These are phyloP conservation scores for Aurelia aurita complex sp. Pacific DNA, from an alignment of 30 jellyfish, hydroid and myxozoan species.

Conservation along the genomic window DNA sequence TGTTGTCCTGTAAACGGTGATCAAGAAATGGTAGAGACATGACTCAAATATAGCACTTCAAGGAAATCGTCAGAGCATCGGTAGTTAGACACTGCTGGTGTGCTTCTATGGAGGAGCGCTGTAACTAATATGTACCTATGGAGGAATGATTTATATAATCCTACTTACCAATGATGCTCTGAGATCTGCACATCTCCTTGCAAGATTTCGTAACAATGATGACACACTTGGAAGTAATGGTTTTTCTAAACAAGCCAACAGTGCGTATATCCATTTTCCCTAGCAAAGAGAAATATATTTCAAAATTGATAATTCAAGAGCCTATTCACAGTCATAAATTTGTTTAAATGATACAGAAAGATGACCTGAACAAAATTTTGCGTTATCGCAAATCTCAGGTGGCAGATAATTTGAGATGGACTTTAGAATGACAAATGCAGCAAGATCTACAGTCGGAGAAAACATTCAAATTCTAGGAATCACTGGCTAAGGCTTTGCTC, in stretches of 20 bases:
- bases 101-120: too few relatives aligned
- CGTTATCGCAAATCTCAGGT: too few relatives aligned
- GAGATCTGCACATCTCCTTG: slow-evolving; percentile 67
- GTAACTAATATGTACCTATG: too few relatives aligned
- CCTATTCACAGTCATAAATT: neutral
- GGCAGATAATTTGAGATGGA: too few relatives aligned
- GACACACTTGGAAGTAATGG: slow-evolving; percentile 60
- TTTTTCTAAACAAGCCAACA: slow-evolving; percentile 64
- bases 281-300: neutral
- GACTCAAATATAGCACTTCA: neutral
- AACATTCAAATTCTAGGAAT: too few relatives aligned
- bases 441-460: too few relatives aligned
- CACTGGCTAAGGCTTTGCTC: too few relatives aligned
- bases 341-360: neutral
- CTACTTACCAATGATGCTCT: slow-evolving; percentile 55
- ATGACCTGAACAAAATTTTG: neutral
- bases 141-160: too few relatives aligned
- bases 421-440: too few relatives aligned
- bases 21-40: neutral
- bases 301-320: neutral
- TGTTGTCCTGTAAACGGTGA: slow-evolving; percentile 7
- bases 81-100: too few relatives aligned
- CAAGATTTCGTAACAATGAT: slow-evolving; percentile 56
- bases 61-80: neutral
- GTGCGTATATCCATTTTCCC: slow-evolving; percentile 71